These are phyloP conservation scores for Oryzias woworae DNA, from an alignment of 2,113 vertebrate genomes.

Conservation along the genomic window DNA sequence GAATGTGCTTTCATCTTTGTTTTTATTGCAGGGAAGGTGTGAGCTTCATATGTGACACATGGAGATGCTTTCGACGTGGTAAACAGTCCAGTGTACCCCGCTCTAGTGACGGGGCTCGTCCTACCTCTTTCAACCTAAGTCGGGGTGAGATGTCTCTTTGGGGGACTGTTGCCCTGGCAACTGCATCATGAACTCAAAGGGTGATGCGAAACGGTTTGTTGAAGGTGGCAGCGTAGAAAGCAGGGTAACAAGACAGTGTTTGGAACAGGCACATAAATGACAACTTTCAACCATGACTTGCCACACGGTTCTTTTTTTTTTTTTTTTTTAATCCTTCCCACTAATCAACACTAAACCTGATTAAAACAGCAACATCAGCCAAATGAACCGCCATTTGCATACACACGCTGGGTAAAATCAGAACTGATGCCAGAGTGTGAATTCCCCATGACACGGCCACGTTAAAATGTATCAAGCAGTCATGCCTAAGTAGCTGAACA, in stretches of 20 bases:
- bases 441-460: slow-evolving; percentile 60
- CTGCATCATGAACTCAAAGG: slow-evolving; percentile 57
- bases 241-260: slow-evolving; percentile 45
- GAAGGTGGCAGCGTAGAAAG: slow-evolving; percentile 36
- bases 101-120: slow-evolving; percentile 47
- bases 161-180: slow-evolving; percentile 77
- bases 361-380: slow-evolving; percentile 66
- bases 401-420: slow-evolving; percentile 73
- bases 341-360: slow-evolving; percentile 71
- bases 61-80: slow-evolving; percentile 31
- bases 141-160: slow-evolving; percentile 72
- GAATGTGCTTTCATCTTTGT: too few relatives aligned
- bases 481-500: slow-evolving; percentile 66
- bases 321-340: slow-evolving; percentile 27
- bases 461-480: slow-evolving; percentile 63
- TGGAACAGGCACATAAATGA: slow-evolving; percentile 42
- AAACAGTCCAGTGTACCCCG: slow-evolving; percentile 50
- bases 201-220: slow-evolving; percentile 47
- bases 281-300: slow-evolving; percentile 60
- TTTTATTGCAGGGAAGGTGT: slow-evolving; percentile 4
- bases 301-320: slow-evolving; percentile 34
- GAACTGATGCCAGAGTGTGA: slow-evolving; percentile 61
- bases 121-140: slow-evolving; percentile 50
- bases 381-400: slow-evolving; percentile 75
- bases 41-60: slow-evolving; percentile 22